Base-by-base conservation (phyloP, 2,888 invertebrate genomes). In the Phasia obesa region DNA sequence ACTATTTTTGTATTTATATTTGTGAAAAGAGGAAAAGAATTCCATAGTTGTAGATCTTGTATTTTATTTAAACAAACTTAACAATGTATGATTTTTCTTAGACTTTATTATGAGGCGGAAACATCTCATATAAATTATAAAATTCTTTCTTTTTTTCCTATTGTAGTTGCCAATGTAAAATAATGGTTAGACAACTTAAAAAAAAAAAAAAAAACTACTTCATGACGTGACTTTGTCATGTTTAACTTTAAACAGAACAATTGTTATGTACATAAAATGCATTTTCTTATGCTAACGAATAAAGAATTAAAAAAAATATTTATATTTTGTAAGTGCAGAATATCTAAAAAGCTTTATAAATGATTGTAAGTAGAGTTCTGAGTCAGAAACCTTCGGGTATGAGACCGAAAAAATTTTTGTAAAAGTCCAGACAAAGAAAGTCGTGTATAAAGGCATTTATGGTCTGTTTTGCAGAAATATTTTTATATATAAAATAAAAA, bases 21-120 rank as follows among this genome's bases (percentile, higher is more conserved):
- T 9, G 5, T 11, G 35, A 11, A 5, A 11, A 35, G 11, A 35
- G 9, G 1, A 35, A 35, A 35, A 35, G 0, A n/a, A n/a, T 27
- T 7, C 11, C 19, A 9, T 31, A 21, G 38, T 23, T 15, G 9
- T 31, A 62, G 23, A 62, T 44, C 35, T 69, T 69, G 21, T 53
- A 11, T 69, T 76, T 76, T 51, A 70, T 55, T 69, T 44, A 35
- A 55, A 53, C 27, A 53, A 69, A 49, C 69, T 55, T 35, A 62
- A 81, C 59, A 60, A 70, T 70, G 38, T 42, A 53, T 69, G 67
- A 23, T 51, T 70, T 60, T 55, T 19, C 23, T 49, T 31, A 67
- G 73, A 69, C 73, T 73, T 51, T 77, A 25, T 82, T 73, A 51
- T 77, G 25, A 69, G 49, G 23, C 81, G 73, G 81, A 81, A 77